These are phyloP conservation scores for Cirrhinus mrigala DNA, from an alignment of 2,797 vertebrate species.

Conservation along the genomic window DNA sequence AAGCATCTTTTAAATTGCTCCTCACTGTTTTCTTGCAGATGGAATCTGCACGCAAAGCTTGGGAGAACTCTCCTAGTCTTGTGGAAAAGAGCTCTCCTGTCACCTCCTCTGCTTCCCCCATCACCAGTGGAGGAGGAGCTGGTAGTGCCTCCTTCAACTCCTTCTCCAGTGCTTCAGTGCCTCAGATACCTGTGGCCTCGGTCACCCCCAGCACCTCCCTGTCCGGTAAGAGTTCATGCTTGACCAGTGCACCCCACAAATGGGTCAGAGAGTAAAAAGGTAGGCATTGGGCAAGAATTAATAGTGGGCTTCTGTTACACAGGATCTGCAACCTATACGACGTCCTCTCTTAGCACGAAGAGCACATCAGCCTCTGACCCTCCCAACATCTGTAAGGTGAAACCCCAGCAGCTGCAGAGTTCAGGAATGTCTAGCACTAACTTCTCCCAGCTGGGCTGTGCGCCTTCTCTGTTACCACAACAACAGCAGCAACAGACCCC, in stretches of 20 bases:
- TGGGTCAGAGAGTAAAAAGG: not conserved
- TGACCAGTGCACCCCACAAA: not conserved
- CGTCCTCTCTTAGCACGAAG: constrained; percentile 95
- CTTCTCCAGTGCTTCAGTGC: constrained; percentile 94
- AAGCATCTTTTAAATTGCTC: not conserved
- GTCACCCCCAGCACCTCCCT: constrained; percentile 96
- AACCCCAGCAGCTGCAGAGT: constrained; percentile 95
- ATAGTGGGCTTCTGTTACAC: constrained; percentile 21
- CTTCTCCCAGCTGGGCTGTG: constrained; percentile 95
- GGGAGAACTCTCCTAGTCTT: constrained; percentile 97
- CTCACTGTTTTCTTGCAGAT: constrained; percentile 79
- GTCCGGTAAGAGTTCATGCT: constrained; percentile 80
- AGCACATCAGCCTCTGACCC: constrained; percentile 95
- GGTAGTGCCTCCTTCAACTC: constrained; percentile 88
- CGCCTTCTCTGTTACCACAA: constrained; percentile 92
- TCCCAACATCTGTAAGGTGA: constrained; percentile 99
- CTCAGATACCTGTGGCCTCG: constrained; percentile 96
- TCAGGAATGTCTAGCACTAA: constrained; percentile 77
- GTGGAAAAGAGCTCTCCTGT: constrained; percentile 92
- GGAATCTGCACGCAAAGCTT: constrained; percentile 98
- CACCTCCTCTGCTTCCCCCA: constrained; percentile 90
- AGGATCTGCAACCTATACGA: constrained; percentile 96
- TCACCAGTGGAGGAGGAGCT: constrained; percentile 79
- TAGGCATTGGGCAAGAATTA: not conserved
- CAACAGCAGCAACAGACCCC: constrained; percentile 92